Base-by-base conservation (phyloP, 2,113 vertebrate genomes). In the Melanostigma gelatinosum region DNA sequence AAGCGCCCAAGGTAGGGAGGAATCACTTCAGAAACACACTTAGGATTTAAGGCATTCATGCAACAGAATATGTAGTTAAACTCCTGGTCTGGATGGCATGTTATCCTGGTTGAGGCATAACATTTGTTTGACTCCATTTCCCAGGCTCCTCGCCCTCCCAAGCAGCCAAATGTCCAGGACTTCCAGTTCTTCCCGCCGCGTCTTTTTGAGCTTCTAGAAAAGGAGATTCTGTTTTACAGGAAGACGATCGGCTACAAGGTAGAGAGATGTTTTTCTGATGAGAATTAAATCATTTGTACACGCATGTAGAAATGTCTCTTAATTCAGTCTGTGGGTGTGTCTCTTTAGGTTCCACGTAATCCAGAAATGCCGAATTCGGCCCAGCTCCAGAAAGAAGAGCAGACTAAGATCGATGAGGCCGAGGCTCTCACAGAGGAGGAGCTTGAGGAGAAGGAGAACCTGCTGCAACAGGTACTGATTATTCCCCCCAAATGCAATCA, bases 191-290 rank as follows among this genome's bases (percentile, higher is more conserved):
- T 99, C 82, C 98, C 98, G 63, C 98, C 98, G 32, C 97, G 97
- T 69, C 95, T 99, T 46, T 99, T 99, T 94, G 98, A 99, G 88
- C 96, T 99, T 24, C 73, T 99, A 67, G 98, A 99, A 89, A 99
- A 99, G 89, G 98, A 99, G 91, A 99, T 99, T 89, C 95, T 99
- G 5, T 99, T 97, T 94, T 99, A 99, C 93, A 96, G 98, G 72
- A 99, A 99, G 88, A 99, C 98, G n/a, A 99, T 99, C 60, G 98
- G 98, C 70, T 99, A 99, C 92, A 99, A 99, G 97, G 98, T 99
- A 82, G 89, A 84, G 0, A 13, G 8, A 42, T 36, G 15, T 38
- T 38, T 20, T n/a, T 22, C 5, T 20, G 3, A 36, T 24, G 20
- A 52, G 6, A 38, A 32, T 13, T 0, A 1, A 3, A 15, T 60